Evolutionary conservation across 2,113 vertebrate genomes (phyloP), one percentile per base, ranked within the genome.

Genomic region (Centropristis striata): DNA sequence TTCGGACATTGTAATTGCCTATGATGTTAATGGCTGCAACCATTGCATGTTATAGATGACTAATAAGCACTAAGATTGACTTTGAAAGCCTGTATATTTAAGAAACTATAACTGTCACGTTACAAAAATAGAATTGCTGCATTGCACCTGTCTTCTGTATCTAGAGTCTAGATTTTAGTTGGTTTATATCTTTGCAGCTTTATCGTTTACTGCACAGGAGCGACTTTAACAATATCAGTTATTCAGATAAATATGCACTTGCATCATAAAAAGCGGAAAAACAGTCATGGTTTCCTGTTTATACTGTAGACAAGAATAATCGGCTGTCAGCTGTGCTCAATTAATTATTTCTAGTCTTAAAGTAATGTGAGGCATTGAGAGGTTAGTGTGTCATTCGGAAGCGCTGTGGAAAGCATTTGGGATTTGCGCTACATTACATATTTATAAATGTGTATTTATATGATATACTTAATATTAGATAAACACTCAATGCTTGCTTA

Each of bases 21-120:
- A 16, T 8, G 54, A 25, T 86, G 84, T 36, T 70, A 75, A 78
- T 86, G 78, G 69, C 71, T 78, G 83, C 83, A 71, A 21, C 42
- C 49, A 63, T 64, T 27, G 51, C 44, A 81, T 32, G 28, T 28
- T 68, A 47, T 59, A 54, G 25, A 42, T 72, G 25, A 74, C 44
- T 75, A 74, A 75, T 79, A 60, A 47, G 37, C 64, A 63, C 47
- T 65, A 49, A 13, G 21, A 37, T 65, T 76, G 20, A 36, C 32
- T 27, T 32, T 50, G 37, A 11, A 63, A 25, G 7, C 6, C 20
- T 68, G 28, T 51, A 9, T 36, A 1, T 32, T 59, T 51, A 46
- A 25, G 55, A 16, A 2, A 36, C n/a, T 25, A 23, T 32, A 16
- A 16, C 36, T 14, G 9, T 39, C 20, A 32, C 20, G n/a, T 66